Evolutionary conservation across 2,797 vertebrate genomes (phyloP), one percentile per base, ranked within the genome.

Genomic region (Sorex maritimensis): DNA sequence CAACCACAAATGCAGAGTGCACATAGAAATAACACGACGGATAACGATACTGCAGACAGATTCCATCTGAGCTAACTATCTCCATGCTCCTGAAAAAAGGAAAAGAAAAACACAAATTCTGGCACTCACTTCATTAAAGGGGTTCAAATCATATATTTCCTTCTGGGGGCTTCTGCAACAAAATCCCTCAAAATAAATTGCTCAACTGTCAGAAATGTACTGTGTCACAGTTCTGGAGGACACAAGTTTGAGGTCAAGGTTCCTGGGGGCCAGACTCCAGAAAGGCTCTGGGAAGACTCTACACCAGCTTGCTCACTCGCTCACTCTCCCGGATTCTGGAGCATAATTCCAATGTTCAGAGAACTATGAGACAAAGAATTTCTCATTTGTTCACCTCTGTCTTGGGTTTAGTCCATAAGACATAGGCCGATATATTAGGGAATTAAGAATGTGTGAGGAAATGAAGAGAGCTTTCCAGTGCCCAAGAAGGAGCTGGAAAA

Each of bases 321-420:
- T 75, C 46, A 6, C 17, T 79, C 9, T 30, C 61, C 72, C 24
- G 12, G 9, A 72, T 88, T 14, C 68, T 61, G 17, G 9, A 68
- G 52, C 11, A 3, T 75, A 80, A 94, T 0, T 38, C 44, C 49
- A 73, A 11, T 82, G 75, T 79, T 78, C 86, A 61, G 12, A 77
- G 19, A 92, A 77, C 44, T 75, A 24, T 58, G 61, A 75, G 73
- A 82, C 55, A 68, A 74, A 77, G n/a, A 5, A 55, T 65, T 88
- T 88, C 69, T n/a, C 41, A 52, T 91, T 46, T 92, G 38, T 52
- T 81, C 67, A 72, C 44, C 44, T 81, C 44, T 91, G 23, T 10
- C 92, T 72, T 74, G 3, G 38, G 55, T 41, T 94, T 90, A 72
- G 34, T 85, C 85, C 86, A 61, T 44, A 65, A 91, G 61, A 88